Percentiles rank a stretch among this genome's conserved stretches.
These are phyloP conservation scores for Lepeophtheirus salmonis DNA, from an alignment of 1,140 invertebrate genomes.

Conservation along the genomic window DNA sequence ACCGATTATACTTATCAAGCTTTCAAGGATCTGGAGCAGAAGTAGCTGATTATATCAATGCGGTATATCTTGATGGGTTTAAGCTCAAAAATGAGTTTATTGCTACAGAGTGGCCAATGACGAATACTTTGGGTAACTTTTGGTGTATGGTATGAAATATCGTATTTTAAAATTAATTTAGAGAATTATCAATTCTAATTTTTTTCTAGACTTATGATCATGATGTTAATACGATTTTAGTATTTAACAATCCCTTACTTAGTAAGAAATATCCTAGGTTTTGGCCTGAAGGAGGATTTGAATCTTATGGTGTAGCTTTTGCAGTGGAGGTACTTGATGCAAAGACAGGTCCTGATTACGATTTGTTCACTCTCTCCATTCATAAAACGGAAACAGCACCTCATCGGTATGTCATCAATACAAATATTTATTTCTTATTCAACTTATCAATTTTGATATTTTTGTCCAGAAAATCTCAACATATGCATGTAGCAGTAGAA, in stretches of 20 bases:
- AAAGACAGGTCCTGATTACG: background rate
- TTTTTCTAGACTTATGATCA: conserved; percentile 4
- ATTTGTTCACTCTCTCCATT: background rate
- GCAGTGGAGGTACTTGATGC: background rate
- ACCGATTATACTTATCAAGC: conserved; percentile 4
- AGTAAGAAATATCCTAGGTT: background rate
- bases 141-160: conserved; percentile 13
- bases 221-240: background rate
- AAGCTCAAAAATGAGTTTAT: conserved; percentile 2
- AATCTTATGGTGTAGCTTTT: background rate
- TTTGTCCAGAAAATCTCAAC: background rate
- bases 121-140: conserved; percentile 3
- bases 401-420: background rate
- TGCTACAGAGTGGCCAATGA: conserved; percentile 14
- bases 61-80: conserved; percentile 10
- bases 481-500: background rate
- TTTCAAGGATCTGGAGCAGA: conserved; percentile 3
- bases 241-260: background rate
- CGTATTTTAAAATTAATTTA: background rate
- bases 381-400: background rate
- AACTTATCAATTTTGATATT: background rate
- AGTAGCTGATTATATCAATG: conserved; percentile 12
- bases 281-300: background rate
- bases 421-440: background rate
- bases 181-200: background rate